These are phyloP conservation scores for Pseudachorutes palmiensis DNA, from an alignment of 1,140 invertebrate species.

Conservation along the genomic window DNA sequence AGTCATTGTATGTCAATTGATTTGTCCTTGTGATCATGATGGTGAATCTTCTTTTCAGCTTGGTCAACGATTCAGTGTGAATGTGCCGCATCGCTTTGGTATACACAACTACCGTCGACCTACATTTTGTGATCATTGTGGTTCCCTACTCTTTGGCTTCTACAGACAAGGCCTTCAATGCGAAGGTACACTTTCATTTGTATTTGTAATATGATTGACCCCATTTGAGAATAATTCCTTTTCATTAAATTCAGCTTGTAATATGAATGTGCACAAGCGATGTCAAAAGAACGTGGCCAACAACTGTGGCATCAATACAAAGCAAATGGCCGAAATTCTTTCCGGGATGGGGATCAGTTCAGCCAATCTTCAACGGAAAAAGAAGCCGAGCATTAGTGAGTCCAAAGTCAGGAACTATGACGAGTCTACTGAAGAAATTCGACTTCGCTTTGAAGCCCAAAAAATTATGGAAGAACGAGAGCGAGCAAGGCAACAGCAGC, in stretches of 20 bases:
- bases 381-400: slow-evolving; percentile 43
- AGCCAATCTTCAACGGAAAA: slow-evolving; percentile 66
- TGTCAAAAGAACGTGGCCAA: slow-evolving; percentile 99
- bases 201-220: no score
- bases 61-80: slow-evolving; percentile 89
- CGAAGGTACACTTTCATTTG: slow-evolving; percentile 58
- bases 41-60: slow-evolving; percentile 32
- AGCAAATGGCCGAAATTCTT: slow-evolving; percentile 88
- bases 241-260: slow-evolving; percentile 84
- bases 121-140: slow-evolving; percentile 91
- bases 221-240: no score
- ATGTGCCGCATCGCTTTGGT: slow-evolving; percentile 89
- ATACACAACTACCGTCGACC: slow-evolving; percentile 93
- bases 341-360: slow-evolving; percentile 83
- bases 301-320: slow-evolving; percentile 97
- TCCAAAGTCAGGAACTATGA: neutral
- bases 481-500: slow-evolving; percentile 23
- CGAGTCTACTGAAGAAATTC: slow-evolving; percentile 40
- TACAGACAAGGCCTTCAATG: slow-evolving; percentile 95
- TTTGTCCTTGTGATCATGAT: neutral
- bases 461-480: slow-evolving; percentile 42
- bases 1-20: slow-evolving; percentile 13
- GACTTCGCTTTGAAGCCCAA: slow-evolving; percentile 41
- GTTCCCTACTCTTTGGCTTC: slow-evolving; percentile 89
- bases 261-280: slow-evolving; percentile 96